phyloP scores from a whole-genome alignment of 2,113 vertebrate species.

The Anoplopoma fimbria region DNA sequence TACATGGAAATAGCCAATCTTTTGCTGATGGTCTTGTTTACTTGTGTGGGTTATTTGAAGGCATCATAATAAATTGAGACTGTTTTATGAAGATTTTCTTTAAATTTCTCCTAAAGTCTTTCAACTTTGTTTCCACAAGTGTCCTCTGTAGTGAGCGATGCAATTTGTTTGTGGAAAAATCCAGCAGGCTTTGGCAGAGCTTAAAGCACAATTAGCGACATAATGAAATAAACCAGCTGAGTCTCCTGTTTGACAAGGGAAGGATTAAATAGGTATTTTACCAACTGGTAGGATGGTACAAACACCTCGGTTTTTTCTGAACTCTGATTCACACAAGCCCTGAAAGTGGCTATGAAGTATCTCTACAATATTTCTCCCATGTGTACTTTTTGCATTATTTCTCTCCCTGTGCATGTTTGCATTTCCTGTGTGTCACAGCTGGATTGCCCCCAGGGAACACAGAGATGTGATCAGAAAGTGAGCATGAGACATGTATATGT shows the following conservation, averaged over 20 bases:
- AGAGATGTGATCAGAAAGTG: slow-evolving; percentile 48
- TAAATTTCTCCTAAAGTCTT: slow-evolving; percentile 9
- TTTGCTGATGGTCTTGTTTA: neutral
- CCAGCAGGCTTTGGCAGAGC: slow-evolving; percentile 48
- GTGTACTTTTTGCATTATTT: slow-evolving; percentile 3
- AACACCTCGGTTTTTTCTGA: neutral
- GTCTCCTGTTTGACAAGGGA: slow-evolving; percentile 60
- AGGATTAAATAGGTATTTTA: slow-evolving; percentile 41
- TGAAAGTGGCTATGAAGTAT: neutral
- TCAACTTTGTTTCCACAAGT: slow-evolving; percentile 26
- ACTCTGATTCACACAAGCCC: neutral
- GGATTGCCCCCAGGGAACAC: slow-evolving; percentile 27
- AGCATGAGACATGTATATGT: slow-evolving; percentile 22
- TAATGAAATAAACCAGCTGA: slow-evolving; percentile 65
- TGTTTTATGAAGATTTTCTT: too few species aligned
- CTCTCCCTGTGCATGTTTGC: neutral
- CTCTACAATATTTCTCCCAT: neutral
- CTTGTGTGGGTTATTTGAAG: neutral
- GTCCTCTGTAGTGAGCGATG: slow-evolving; percentile 22
- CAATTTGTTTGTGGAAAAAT: slow-evolving; percentile 53
- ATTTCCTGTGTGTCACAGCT: slow-evolving; percentile 15
- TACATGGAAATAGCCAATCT: neutral
- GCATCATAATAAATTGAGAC: neutral
- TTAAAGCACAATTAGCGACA: slow-evolving; percentile 57
- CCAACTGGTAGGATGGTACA: neutral